Evolutionary conservation across 2,888 invertebrate species (phyloP), one percentile per base, ranked within the genome.

Genomic region (Diogma glabrata): DNA sequence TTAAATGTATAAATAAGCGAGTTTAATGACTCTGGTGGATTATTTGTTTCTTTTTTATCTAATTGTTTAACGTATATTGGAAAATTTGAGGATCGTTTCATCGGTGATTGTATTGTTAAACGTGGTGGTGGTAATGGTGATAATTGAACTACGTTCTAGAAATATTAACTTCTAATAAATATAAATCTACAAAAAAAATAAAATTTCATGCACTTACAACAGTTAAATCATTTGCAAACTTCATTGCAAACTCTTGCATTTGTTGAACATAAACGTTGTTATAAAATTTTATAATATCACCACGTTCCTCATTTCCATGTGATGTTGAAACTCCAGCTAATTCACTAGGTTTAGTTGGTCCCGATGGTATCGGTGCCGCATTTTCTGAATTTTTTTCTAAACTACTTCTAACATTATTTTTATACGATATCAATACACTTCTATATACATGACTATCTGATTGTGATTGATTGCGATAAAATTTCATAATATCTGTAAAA

Each of bases 401-500:
- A 38, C 3, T 38, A 16, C 3, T 38, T 38, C 38, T 38, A n/a
- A 16, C 46, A 46, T 43, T 43, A 22, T 38, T 17, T 20, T 30
- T 24, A 3, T 61, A 9, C 62, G 58, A 72, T 53, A 90, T 79
- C 54, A 93, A 74, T 47, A 96, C 95, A 60, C 87, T 87, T 63
- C 95, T 78, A 67, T 96, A 96, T 23, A 95, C 91, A 72, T 90
- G 83, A 59, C 87, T 88, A 54, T 83, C 84, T 3, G 94, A 88
- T 67, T 97, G 90, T 1, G 97, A 96, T 63, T 97, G 91, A 59
- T 85, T 78, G 59, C 96, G 76, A 67, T 97, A 97, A 67, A 87
- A 87, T 55, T 81, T 80, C 93, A 99, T 96, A 58, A 99, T 96
- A 63, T 94, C 90, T 50, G 88, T 87, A 70, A 99, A 97, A 24